Evolutionary conservation across 1,140 invertebrate species (phyloP), one percentile per base, ranked within the genome.

Genomic region (Anastrepha obliqua): DNA sequence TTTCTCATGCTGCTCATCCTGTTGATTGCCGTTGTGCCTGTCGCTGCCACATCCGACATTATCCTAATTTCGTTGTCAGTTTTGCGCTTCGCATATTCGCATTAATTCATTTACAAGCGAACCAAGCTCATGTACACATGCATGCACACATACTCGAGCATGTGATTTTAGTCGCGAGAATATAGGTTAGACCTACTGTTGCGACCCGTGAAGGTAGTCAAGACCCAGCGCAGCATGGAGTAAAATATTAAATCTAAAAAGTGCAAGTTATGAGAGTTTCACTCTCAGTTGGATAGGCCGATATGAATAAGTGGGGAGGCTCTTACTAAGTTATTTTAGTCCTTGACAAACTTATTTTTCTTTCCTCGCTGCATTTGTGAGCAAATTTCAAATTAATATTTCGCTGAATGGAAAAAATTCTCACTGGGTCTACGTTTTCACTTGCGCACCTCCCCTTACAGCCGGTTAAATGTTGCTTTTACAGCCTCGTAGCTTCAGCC

Each of bases 61-160:
- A 81, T 81, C 74, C 74, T 81, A 81, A 81, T 81, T 81, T 81
- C 74, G 74, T 81, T 81, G 74, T 81, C 74, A 81, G 74, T 81
- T 81, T 51, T 81, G 74, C 74, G 74, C 74, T 81, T 81, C 74
- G n/a, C 74, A 81, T 81, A 81, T 58, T 81, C 74, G 47, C 74
- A 81, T 81, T 51, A 81, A 81, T 81, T 81, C 74, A 81, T 81
- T 81, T 81, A 81, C 74, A 81, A 81, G 70, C 70, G 3, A 74
- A 47, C 70, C 39, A 47, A 74, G 47, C n/a, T n/a, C 2, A 42
- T 11, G 74, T 42, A 20, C 6, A 51, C 74, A 55, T 8, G 29
- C 20, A 55, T 9, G 17, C 42, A 67, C 11, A n/a, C 4, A 2
- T 8, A 47, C 5, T 44, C 42, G 67, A 74, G 39, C 42, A 74